Conservation (phyloP, 2,888 invertebrate genomes). For the Drosophila yooni region DNA sequence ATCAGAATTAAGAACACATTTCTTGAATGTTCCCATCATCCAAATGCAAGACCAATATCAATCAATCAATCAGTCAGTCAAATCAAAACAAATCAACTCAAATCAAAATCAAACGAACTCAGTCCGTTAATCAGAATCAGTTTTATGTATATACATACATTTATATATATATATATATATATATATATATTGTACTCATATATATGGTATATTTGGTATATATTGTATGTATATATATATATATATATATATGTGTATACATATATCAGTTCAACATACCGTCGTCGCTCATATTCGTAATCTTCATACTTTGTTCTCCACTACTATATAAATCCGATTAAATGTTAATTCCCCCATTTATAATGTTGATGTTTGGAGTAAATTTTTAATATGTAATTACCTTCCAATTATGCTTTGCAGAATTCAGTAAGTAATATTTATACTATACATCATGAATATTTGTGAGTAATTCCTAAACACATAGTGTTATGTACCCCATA, state of each 20-base stretch:
- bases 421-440: conserved; percentile 83
- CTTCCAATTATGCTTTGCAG: conserved; percentile 83
- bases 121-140: conserved; percentile 47
- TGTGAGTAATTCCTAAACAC: conserved; percentile 77
- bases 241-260: not conserved
- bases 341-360: conserved; percentile 61
- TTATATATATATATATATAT: conserved; percentile 13
- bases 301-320: conserved; percentile 55
- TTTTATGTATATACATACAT: conserved; percentile 15
- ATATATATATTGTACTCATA: not conserved
- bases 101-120: conserved; percentile 41
- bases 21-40: conserved; percentile 48
- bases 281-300: conserved; percentile 55
- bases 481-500: conserved; percentile 66
- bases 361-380: conserved; percentile 70
- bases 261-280: conserved; percentile 31
- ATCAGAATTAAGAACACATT: conserved; percentile 41
- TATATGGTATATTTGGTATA: conserved; percentile 2
- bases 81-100: conserved; percentile 31
- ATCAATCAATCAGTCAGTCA: conserved; percentile 37
- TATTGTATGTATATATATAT: not conserved
- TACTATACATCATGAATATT: conserved; percentile 76
- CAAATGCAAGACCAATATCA: conserved; percentile 33
- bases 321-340: conserved; percentile 60
- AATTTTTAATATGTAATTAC: conserved; percentile 80